Percentiles rank a stretch among this genome's conserved stretches.
Conservation (phyloP, 1,140 invertebrate genomes). For the Chelonus insularis region DNA sequence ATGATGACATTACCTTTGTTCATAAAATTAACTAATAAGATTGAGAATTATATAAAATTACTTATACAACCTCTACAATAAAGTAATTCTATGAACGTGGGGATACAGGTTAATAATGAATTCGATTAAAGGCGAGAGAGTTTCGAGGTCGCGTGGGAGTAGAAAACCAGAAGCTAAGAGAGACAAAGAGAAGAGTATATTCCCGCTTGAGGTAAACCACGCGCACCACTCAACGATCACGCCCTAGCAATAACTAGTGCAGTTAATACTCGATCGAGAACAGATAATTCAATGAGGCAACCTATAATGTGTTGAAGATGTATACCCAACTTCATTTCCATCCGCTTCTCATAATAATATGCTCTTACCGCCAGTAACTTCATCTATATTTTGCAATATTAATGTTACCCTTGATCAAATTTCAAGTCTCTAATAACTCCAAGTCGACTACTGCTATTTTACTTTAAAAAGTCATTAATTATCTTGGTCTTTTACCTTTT, state of each 20-base stretch:
- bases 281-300: conserved; percentile 23
- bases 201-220: neutral
- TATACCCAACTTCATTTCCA: neutral
- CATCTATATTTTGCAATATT: no score
- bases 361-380: no score
- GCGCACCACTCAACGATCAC: conserved; percentile 4
- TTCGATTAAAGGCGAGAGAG: conserved; percentile 5
- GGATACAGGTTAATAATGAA: conserved; percentile 11
- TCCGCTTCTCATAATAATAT: neutral
- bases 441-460: no score
- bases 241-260: conserved; percentile 20
- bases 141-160: conserved; percentile 1
- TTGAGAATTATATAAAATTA: neutral
- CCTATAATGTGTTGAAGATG: conserved; percentile 11
- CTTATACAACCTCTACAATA: neutral
- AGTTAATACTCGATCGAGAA: conserved; percentile 19
- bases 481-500: no score
- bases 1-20: no score
- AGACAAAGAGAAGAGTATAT: conserved; percentile 2
- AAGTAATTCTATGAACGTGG: neutral
- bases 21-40: neutral
- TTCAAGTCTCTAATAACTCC: no score
- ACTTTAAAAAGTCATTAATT: no score
- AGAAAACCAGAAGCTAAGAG: conserved; percentile 1
- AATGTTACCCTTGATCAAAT: no score